Percentiles rank a stretch among this genome's conserved stretches.
Conservation (phyloP, 1,140 invertebrate species). For the Drosophila tsacasi region DNA sequence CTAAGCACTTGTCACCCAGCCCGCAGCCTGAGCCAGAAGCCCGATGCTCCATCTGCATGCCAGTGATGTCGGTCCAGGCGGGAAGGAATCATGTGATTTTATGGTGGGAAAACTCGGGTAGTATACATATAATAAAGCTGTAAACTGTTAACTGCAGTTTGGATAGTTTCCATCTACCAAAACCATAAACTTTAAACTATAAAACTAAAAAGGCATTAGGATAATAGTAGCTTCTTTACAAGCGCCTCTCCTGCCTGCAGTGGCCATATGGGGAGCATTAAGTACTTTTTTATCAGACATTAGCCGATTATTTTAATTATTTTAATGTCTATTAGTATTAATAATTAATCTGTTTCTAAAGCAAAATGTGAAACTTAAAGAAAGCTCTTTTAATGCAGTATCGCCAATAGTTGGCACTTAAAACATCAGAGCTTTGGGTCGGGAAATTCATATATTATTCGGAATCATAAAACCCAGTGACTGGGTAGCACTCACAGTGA, state of each 20-base stretch:
- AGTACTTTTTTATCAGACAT: neutral
- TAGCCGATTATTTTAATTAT: neutral
- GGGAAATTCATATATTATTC: neutral
- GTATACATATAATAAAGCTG: conserved; percentile 6
- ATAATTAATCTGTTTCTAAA: neutral
- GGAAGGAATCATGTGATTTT: conserved; percentile 11
- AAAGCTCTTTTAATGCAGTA: neutral
- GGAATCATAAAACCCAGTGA: conserved; percentile 19
- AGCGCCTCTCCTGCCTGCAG: too few species aligned
- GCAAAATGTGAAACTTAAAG: neutral
- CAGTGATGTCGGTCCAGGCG: conserved; percentile 31
- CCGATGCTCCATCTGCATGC: conserved; percentile 21
- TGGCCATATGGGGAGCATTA: neutral
- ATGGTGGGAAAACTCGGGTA: neutral
- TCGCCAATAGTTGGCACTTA: neutral
- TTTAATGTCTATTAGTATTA: neutral
- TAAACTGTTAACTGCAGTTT: neutral
- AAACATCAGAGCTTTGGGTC: neutral
- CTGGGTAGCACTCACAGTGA: conserved; percentile 13
- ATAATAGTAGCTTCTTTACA: neutral
- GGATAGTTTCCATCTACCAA: neutral
- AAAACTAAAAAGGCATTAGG: neutral
- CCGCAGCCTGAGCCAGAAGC: conserved; percentile 36
- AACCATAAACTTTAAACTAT: neutral
- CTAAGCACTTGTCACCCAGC: conserved; percentile 81